phyloP scores from a whole-genome alignment of 2,113 vertebrate species.

The Ceyx cyanopectus region DNA sequence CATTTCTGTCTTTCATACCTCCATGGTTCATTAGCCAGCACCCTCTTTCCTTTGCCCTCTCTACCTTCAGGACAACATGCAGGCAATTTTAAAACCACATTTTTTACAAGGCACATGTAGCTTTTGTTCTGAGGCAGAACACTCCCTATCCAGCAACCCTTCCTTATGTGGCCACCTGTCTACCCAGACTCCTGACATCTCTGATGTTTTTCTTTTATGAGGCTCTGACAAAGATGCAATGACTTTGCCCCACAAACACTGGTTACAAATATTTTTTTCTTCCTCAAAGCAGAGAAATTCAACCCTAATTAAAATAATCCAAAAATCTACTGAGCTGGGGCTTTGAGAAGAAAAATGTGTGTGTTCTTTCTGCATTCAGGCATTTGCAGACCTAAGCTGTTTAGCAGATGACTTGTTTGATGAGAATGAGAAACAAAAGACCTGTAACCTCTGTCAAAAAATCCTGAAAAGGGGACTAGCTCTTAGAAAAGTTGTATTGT shows the following conservation, averaged over 20 bases:
- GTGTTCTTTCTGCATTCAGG: neutral
- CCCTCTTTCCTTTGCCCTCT: neutral
- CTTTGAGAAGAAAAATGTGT: neutral
- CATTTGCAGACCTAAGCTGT: slow-evolving; percentile 35
- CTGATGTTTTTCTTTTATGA: neutral
- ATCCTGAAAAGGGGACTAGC: neutral
- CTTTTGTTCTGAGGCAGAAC: neutral
- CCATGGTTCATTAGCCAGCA: neutral
- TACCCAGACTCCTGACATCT: neutral
- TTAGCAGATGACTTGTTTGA: slow-evolving; percentile 45
- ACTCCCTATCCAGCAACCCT: neutral
- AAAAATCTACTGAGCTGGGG: neutral
- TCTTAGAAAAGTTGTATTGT: slow-evolving; percentile 4
- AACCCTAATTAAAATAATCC: neutral
- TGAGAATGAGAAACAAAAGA: neutral
- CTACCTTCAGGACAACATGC: neutral
- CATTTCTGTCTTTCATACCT: neutral
- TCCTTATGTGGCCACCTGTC: neutral
- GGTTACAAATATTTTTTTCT: neutral
- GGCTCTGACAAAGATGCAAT: neutral
- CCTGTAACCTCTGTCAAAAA: neutral
- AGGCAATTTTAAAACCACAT: neutral
- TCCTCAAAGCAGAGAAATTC: neutral
- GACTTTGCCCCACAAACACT: neutral
- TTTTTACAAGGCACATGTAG: neutral